Base-by-base conservation (phyloP, 1,140 invertebrate genomes). In the Aphelenchoides besseyi region DNA sequence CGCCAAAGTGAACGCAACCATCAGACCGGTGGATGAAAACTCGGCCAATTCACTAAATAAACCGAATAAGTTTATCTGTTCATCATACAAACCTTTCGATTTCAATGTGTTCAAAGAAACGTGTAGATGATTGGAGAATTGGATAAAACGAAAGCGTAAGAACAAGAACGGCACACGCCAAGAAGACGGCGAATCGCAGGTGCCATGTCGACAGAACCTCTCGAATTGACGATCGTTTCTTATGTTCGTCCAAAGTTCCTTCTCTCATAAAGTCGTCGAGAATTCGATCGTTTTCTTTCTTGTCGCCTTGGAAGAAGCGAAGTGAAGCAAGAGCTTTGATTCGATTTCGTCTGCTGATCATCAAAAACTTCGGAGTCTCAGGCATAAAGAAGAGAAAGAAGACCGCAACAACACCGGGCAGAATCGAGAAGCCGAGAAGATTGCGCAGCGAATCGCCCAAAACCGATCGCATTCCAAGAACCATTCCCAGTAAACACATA, bases 61-160 rank as follows among this genome's bases (percentile, higher is more conserved):
- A 52, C 28, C n/a, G 23, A 35, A 26, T 74, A 32, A 37, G 5
- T 23, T 12, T 8, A 32, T 8, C n/a, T 36, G 37, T 37, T 32
- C 32, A 3, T 64, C 23, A 53, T 33, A 62, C 53, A 29, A n/a
- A 75, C 72, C 18, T 63, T 29, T 41, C n/a, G 52, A 77, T 32
- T 29, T 69, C 69, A 9, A 77, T 75, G 8, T 73, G 41, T 28
- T 71, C 54, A 36, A 79, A 76, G 52, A 79, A 78, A 54, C 73
- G 71, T 8, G 78, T 79, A 1, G 78, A 79, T 2, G 78, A 79
- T 37, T 81, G 71, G 3, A 79, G 75, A 9, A 79, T 74, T 8
- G 78, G 78, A 54, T 79, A 79, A 69, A 81, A 79, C 9, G 79
- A 71, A 2, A 79, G 72, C n/a, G 78, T 79, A 0, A 81, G 72